phyloP scores from a whole-genome alignment of 2,888 invertebrate species.

The Cerastoderma edule region DNA sequence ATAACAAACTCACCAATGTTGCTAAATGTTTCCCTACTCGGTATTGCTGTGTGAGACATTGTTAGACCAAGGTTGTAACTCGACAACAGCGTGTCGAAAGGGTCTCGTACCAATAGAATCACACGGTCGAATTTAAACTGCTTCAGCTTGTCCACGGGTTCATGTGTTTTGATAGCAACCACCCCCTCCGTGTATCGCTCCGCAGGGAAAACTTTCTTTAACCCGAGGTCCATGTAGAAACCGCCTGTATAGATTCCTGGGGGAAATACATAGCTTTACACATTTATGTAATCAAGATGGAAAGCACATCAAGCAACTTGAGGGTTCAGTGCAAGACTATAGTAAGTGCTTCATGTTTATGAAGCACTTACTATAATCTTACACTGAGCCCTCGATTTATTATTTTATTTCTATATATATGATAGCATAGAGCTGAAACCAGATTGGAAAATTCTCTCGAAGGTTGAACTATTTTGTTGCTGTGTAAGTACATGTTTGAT shows the following conservation, averaged over 20 bases:
- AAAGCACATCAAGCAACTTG: too few species aligned
- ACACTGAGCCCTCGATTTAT: too few species aligned
- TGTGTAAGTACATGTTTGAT: too few species aligned
- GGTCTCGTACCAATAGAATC: conserved; percentile 3
- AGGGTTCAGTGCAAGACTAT: too few species aligned
- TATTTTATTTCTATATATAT: too few species aligned
- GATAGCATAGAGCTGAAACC: too few species aligned
- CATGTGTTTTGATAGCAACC: conserved; percentile 24
- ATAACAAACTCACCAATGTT: conserved; percentile 8
- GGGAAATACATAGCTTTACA: neutral
- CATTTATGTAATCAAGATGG: neutral
- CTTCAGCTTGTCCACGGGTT: neutral
- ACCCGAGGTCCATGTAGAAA: conserved; percentile 16
- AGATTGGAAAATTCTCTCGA: too few species aligned
- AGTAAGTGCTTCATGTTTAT: too few species aligned
- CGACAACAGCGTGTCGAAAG: conserved; percentile 8
- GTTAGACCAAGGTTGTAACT: neutral
- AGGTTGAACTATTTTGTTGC: too few species aligned
- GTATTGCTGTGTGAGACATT: neutral
- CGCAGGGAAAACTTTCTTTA: conserved; percentile 7
- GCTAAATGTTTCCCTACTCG: neutral
- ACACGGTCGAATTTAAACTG: neutral
- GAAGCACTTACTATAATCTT: too few species aligned
- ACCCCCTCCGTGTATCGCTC: conserved; percentile 23
- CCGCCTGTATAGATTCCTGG: conserved; percentile 21